Base-by-base conservation (phyloP, 2,113 vertebrate genomes). In the Embiotoca jacksoni region DNA sequence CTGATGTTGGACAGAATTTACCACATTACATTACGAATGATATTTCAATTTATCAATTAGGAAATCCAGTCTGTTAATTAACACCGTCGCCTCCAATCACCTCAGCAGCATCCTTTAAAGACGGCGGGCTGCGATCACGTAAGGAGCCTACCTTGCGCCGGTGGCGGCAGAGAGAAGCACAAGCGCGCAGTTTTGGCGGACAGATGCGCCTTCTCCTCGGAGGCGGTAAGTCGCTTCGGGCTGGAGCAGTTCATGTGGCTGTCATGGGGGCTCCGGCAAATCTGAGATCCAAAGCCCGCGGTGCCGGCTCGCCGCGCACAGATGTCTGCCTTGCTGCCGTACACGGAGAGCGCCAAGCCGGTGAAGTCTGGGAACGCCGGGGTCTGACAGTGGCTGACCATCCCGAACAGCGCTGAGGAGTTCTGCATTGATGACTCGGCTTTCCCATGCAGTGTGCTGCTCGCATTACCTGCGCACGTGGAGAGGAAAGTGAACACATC, bases 381-480 rank as follows among this genome's bases (percentile, higher is more conserved):
- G 85, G 82, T 90, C 84, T 92, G 95, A 87, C 94, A 94, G 91
- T 91, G 93, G 79, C 93, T 94, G 73, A 94, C 89, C 94, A 90
- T 95, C 89, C 93, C 95, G 89, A 94, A 81, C 84, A 93, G 86
- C 66, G 93, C 83, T 6, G 94, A 84, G 74, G 90, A 90, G 83
- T 90, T 92, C 84, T 90, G 88, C 89, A 92, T 95, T 37, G 93
- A 90, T 72, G 78, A 77, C 80, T 86, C 93, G 33, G 86, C 78
- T 78, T 88, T 91, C 78, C 93, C 94, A 59, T 78, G 71, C 70
- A 53, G 90, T 79, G 23, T 71, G 74, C 84, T 46, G 50, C 81
- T 89, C 87, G 84, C 75, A 81, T 90, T 82, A 92, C 93, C 93
- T 94, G 89, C 56, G 53, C 75, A 39, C 55, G 30, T 49, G 33